phyloP scores from a whole-genome alignment of 23 tunicate genomes.

The Ciona savignyi region DNA sequence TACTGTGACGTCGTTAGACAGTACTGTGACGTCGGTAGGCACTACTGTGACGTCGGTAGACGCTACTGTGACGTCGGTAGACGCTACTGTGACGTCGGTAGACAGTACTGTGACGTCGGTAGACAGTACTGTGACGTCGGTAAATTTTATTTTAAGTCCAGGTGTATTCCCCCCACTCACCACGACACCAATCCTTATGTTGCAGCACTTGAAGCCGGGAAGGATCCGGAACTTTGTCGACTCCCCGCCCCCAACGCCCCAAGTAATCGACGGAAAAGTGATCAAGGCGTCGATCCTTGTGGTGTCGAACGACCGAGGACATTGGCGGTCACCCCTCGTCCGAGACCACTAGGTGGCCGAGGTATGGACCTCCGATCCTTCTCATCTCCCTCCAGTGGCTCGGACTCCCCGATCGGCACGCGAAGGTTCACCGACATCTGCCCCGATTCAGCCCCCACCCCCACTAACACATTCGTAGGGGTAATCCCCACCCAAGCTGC shows the following conservation, averaged over 20 bases:
- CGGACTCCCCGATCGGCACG: constrained; percentile 42
- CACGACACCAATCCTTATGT: too few relatives aligned
- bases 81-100: too few relatives aligned
- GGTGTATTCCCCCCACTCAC: too few relatives aligned
- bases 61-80: too few relatives aligned
- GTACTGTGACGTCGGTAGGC: too few relatives aligned
- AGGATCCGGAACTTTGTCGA: constrained; percentile 79
- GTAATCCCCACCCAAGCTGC: background rate
- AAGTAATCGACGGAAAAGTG: constrained; percentile 33
- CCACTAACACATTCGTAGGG: constrained; percentile 6
- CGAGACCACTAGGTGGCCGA: constrained; percentile 45
- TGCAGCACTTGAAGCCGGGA: constrained; percentile 61
- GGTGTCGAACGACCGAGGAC: constrained; percentile 60
- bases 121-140: too few relatives aligned
- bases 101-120: too few relatives aligned
- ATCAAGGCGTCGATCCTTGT: constrained; percentile 21
- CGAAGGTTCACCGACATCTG: constrained; percentile 19
- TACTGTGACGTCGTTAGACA: too few relatives aligned
- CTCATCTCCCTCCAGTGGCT: constrained; percentile 56
- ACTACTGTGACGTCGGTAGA: too few relatives aligned
- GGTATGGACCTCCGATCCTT: constrained; percentile 12
- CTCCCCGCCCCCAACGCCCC: constrained; percentile 77
- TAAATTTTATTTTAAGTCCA: too few relatives aligned
- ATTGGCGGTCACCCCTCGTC: constrained; percentile 70
- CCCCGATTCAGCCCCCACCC: constrained; percentile 12